A percentile compares a stretch with the other conserved stretches of the same genome.
Conservation (phyloP, 2,888 invertebrate genomes). For the Mantis religiosa region DNA sequence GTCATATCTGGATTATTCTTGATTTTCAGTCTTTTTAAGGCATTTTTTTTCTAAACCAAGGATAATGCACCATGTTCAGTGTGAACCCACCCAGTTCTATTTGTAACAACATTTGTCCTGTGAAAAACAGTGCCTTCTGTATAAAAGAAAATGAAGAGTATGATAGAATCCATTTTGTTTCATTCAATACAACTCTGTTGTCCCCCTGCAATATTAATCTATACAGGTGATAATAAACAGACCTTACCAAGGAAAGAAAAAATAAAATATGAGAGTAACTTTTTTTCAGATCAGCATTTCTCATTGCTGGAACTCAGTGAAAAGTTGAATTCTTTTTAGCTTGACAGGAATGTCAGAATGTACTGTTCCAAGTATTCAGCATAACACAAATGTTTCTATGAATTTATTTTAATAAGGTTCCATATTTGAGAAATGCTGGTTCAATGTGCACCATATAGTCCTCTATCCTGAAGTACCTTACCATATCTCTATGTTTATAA, state of each 20-base stretch:
- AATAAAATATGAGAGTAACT: background rate
- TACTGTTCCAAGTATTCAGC: background rate
- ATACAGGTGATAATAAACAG: background rate
- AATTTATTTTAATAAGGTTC: background rate
- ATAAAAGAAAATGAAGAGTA: conserved; percentile 12
- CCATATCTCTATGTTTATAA: too few relatives aligned
- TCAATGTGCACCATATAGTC: background rate
- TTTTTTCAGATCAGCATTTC: background rate
- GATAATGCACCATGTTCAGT: background rate
- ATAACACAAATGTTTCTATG: background rate
- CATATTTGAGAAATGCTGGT: background rate
- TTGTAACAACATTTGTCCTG: conserved; percentile 20
- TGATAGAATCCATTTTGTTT: background rate
- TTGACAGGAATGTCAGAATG: background rate
- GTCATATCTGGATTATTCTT: background rate
- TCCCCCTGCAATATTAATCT: conserved; percentile 13
- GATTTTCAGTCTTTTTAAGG: background rate
- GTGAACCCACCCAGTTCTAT: background rate
- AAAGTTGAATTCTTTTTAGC: too few relatives aligned
- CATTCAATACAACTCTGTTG: conserved; percentile 1
- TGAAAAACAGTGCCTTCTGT: conserved; percentile 22
- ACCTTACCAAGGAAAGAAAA: background rate
- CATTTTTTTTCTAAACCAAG: background rate
- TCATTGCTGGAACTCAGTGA: background rate
- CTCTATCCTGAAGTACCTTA: background rate